These are phyloP conservation scores for Melikaiella ostensackeni DNA, from an alignment of 2,888 invertebrate species.

Conservation along the genomic window DNA sequence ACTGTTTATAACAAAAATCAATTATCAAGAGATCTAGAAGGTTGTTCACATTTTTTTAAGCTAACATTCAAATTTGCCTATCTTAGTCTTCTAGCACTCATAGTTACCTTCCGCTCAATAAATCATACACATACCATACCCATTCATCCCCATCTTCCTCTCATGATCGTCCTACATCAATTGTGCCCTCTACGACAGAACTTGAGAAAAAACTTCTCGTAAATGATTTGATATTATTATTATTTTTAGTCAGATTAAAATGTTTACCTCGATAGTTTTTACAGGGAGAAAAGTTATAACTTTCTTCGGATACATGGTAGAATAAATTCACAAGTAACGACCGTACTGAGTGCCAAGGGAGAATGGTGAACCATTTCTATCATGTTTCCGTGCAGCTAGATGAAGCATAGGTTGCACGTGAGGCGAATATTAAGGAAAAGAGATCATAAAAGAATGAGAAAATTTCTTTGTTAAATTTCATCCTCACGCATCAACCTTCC, in stretches of 20 bases:
- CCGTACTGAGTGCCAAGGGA: constrained; percentile 16
- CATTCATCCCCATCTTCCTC: too few species aligned
- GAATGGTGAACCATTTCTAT: constrained; percentile 27
- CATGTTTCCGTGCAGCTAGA: constrained; percentile 21
- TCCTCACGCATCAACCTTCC: constrained; percentile 6
- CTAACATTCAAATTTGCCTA: too few species aligned
- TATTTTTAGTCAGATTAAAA: neutral
- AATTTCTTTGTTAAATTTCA: constrained; percentile 32
- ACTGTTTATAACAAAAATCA: too few species aligned
- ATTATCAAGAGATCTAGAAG: too few species aligned
- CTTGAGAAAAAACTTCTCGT: too few species aligned
- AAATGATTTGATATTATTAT: neutral
- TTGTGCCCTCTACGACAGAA: too few species aligned
- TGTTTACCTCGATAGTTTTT: neutral
- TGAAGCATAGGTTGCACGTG: constrained; percentile 54
- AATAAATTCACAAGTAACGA: constrained; percentile 27
- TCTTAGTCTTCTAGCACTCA: too few species aligned
- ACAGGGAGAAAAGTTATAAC: neutral
- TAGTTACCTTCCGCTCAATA: too few species aligned
- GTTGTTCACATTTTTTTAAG: too few species aligned
- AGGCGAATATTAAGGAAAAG: constrained; percentile 55
- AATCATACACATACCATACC: too few species aligned
- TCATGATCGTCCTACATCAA: too few species aligned
- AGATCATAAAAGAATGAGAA: constrained; percentile 40
- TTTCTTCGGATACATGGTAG: constrained; percentile 29